These are phyloP conservation scores for Scaptomyza hsui DNA, from an alignment of 1,140 invertebrate genomes.

Conservation along the genomic window DNA sequence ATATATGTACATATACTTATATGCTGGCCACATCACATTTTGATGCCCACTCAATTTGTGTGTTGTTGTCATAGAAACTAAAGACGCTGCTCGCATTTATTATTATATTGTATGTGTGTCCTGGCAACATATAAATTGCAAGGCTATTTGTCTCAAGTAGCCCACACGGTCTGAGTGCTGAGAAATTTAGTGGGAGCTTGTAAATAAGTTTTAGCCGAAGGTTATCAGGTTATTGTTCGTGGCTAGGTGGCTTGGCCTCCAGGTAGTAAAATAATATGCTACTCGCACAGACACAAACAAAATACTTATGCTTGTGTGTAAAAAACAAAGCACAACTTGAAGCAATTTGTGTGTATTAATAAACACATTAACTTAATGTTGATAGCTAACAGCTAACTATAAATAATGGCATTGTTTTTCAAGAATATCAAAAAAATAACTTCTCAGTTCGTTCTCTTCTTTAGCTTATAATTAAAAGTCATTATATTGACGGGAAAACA, in stretches of 20 bases:
- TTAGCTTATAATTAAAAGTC: conserved; percentile 60
- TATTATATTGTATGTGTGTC: conserved; percentile 75
- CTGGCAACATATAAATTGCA: conserved; percentile 70
- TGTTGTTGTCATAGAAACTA: conserved; percentile 67
- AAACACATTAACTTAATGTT: neutral
- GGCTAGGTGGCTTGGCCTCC: conserved; percentile 1
- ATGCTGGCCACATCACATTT: conserved; percentile 27
- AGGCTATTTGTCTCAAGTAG: conserved; percentile 64
- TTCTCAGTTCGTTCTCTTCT: neutral
- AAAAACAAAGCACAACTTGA: neutral
- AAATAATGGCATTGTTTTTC: conserved; percentile 14
- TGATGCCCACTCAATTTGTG: conserved; percentile 53
- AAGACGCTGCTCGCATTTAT: conserved; percentile 47
- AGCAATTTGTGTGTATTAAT: neutral
- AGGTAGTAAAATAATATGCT: neutral
- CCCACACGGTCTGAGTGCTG: conserved; percentile 29
- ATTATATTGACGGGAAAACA: conserved; percentile 48
- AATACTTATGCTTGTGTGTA: neutral
- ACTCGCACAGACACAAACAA: neutral
- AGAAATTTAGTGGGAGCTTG: conserved; percentile 15
- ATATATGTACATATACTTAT: conserved; percentile 42
- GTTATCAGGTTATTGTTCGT: conserved; percentile 8
- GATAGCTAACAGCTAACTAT: conserved; percentile 7
- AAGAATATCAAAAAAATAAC: neutral
- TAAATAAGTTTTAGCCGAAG: conserved; percentile 10